These are phyloP conservation scores for Ametastegia equiseti DNA, from an alignment of 2,888 invertebrate species.

Conservation along the genomic window DNA sequence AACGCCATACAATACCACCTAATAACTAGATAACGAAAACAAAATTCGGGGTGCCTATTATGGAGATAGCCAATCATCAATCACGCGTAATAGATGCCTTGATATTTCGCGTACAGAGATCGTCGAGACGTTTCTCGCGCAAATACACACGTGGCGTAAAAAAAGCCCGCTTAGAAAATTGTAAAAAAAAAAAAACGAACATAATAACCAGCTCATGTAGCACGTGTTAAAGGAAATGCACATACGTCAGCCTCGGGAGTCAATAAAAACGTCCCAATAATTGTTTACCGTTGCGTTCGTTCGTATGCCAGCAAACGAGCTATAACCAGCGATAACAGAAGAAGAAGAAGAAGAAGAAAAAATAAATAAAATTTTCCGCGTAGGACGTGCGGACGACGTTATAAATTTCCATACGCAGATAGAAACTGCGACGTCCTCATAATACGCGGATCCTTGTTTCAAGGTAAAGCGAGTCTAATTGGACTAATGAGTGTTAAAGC, in stretches of 20 bases:
- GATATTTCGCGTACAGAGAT: neutral
- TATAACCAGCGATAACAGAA: neutral
- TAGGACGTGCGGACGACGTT: neutral
- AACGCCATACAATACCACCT: neutral
- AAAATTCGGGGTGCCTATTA: neutral
- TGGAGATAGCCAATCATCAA: neutral
- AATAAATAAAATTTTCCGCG: neutral
- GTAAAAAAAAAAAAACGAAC: neutral
- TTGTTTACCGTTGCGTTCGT: slow-evolving; percentile 18
- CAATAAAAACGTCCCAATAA: slow-evolving; percentile 23
- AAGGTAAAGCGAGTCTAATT: neutral
- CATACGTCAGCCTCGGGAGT: slow-evolving; percentile 21
- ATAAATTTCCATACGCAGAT: neutral
- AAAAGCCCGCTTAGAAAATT: neutral
- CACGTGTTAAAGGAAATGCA: neutral
- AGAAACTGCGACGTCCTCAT: neutral
- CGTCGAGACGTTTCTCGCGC: too few relatives aligned
- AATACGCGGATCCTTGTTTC: neutral
- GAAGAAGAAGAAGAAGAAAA: neutral
- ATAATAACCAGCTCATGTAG: neutral
- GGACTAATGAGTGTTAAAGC: too few relatives aligned
- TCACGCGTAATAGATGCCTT: neutral
- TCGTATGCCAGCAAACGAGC: neutral
- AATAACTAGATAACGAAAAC: slow-evolving; percentile 22
- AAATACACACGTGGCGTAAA: neutral